Evolutionary conservation across 1,140 invertebrate genomes (phyloP), one percentile per base, ranked within the genome.

Genomic region (Gonatopus flavifemur): DNA sequence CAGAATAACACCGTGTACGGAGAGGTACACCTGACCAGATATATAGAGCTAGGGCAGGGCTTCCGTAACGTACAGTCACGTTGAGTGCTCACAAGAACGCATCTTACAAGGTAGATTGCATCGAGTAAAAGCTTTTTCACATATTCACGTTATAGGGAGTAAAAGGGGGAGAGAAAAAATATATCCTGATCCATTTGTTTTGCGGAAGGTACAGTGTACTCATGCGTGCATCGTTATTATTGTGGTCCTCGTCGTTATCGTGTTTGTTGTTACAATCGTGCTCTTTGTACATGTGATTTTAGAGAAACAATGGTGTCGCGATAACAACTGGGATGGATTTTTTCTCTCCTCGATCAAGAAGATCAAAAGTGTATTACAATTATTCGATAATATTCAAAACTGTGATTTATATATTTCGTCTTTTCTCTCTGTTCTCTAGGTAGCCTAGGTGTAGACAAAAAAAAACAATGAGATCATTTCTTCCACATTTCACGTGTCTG

Each of bases 11-110:
- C 71, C 67, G 66, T 61, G 69, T 64, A 73, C 69, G 64, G 68
- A 52, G 41, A 56, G 65, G 72, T 74, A 73, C 64, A 75, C 71
- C 67, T 72, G 75, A 74, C 73, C 69, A 77, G 76, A 78, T 77
- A 78, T 77, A 78, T 78, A 78, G 76, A 78, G 76, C 76, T 78
- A 77, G 75, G 76, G 73, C 75, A 76, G 70, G 74, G 69, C 74
- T 77, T 74, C 71, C 69, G 73, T 72, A 75, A 74, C 73, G 66
- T 76, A 78, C 76, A 78, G 76, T 78, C 65, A 67, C 73, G 67
- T 76, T 75, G 69, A 74, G 75, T 77, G 74, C 63, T 74, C 72
- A 65, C 43, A 67, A 62, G 66, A 50, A 72, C 70, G 68, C 70
- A 75, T 72, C 72, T 75, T 57, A 55, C 59, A 59, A 57, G 42